Percentiles rank a stretch among this genome's conserved stretches.
These are phyloP conservation scores for Drosophila lacertosa DNA, from an alignment of 1,140 invertebrate species.

Conservation along the genomic window DNA sequence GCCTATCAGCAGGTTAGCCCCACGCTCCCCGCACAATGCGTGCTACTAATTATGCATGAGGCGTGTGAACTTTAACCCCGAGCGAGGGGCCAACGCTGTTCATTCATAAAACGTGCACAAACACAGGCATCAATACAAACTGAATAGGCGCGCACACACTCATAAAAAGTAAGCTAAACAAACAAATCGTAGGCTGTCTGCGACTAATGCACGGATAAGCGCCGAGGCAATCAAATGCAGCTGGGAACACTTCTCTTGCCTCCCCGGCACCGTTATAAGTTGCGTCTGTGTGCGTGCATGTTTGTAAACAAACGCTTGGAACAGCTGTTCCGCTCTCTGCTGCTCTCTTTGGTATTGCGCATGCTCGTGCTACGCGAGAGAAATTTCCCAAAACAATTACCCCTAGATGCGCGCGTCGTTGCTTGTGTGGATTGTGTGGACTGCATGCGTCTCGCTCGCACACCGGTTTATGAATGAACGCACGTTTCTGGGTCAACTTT, in stretches of 20 bases:
- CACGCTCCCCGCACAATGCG: conserved; percentile 15
- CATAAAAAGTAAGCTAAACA: conserved; percentile 75
- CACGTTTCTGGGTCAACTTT: conserved; percentile 76
- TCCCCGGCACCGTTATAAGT: neutral
- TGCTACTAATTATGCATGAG: conserved; percentile 58
- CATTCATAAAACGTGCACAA: conserved; percentile 76
- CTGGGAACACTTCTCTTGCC: too few relatives aligned
- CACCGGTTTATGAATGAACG: conserved; percentile 62
- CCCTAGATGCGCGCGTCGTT: conserved; percentile 49
- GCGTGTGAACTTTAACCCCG: conserved; percentile 57
- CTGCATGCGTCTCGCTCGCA: conserved; percentile 43
- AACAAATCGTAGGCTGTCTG: conserved; percentile 64
- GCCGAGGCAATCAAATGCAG: conserved; percentile 36
- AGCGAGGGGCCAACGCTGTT: conserved; percentile 22
- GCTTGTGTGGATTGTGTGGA: conserved; percentile 48
- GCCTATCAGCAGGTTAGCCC: conserved; percentile 87
- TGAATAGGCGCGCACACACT: conserved; percentile 38
- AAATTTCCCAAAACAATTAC: conserved; percentile 82
- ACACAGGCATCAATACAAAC: conserved; percentile 37
- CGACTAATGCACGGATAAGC: conserved; percentile 19
- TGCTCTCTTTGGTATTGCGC: conserved; percentile 41
- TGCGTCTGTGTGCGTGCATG: conserved; percentile 36
- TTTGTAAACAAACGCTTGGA: conserved; percentile 62
- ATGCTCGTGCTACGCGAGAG: conserved; percentile 54
- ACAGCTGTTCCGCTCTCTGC: conserved; percentile 48